phyloP scores from a whole-genome alignment of 2,888 invertebrate genomes.

The Cephus pygmeus region DNA sequence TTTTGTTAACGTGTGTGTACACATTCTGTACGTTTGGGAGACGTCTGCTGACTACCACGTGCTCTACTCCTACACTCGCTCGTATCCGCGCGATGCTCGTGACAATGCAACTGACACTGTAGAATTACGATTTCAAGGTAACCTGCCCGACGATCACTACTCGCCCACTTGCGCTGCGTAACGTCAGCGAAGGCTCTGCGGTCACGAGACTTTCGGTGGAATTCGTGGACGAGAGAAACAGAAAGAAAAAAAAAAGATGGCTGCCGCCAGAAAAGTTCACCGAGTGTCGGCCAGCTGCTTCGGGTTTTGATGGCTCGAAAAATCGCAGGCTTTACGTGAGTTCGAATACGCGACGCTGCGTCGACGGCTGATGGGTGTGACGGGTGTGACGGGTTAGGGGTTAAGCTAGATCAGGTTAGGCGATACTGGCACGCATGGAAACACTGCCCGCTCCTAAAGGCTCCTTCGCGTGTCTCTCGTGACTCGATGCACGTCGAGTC shows the following conservation, averaged over 20 bases:
- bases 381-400: background rate
- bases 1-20: background rate
- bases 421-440: background rate
- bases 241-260: conserved; percentile 26
- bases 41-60: background rate
- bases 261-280: background rate
- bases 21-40: background rate
- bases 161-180: background rate
- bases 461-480: background rate
- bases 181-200: background rate
- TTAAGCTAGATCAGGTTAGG: background rate
- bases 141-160: background rate
- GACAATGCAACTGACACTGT: background rate
- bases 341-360: background rate
- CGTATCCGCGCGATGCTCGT: background rate
- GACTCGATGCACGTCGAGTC: background rate
- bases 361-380: background rate
- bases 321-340: background rate
- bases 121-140: background rate
- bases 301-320: background rate
- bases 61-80: background rate
- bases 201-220: background rate
- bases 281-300: background rate
- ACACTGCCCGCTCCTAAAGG: background rate
- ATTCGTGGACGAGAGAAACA: background rate